These are phyloP conservation scores for Allobates femoralis DNA, from an alignment of 2,797 vertebrate genomes.

Conservation along the genomic window DNA sequence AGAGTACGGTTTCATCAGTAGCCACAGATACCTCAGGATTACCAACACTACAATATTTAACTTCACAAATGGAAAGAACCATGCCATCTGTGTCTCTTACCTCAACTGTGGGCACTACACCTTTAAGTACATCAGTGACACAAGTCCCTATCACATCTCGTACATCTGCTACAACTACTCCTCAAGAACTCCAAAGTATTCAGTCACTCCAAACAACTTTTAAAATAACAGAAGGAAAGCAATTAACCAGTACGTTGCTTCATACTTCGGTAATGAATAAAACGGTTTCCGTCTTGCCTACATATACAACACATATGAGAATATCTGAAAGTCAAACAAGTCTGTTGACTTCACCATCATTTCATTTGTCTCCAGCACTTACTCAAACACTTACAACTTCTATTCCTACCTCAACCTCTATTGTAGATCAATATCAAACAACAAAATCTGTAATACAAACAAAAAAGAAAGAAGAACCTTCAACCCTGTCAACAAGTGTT, in stretches of 20 bases:
- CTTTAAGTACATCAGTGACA: constrained; percentile 28
- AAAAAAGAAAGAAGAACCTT: constrained; percentile 22
- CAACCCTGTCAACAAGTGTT: constrained; percentile 43
- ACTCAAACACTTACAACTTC: constrained; percentile 29
- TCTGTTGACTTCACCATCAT: not conserved
- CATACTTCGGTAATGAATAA: constrained; percentile 51
- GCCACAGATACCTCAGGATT: constrained; percentile 51
- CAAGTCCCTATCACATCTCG: constrained; percentile 44
- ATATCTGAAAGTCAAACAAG: constrained; percentile 35
- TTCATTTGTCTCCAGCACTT: constrained; percentile 47
- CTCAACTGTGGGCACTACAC: constrained; percentile 2
- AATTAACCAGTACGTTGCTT: constrained; percentile 42
- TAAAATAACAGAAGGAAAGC: constrained; percentile 47
- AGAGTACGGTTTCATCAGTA: constrained; percentile 65
- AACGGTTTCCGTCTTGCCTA: constrained; percentile 51
- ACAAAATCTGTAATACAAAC: constrained; percentile 52
- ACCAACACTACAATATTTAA: constrained; percentile 2
- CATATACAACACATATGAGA: constrained; percentile 9
- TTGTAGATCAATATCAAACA: constrained; percentile 40
- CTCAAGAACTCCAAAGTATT: constrained; percentile 52
- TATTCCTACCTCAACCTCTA: constrained; percentile 39
- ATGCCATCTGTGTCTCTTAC: not conserved
- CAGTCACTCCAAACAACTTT: constrained; percentile 51
- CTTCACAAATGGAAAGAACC: constrained; percentile 27
- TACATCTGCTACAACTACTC: constrained; percentile 48